Percentiles rank a stretch among this genome's conserved stretches.
These are phyloP conservation scores for Entelurus aequoreus DNA, from an alignment of 2,113 vertebrate species.

Conservation along the genomic window DNA sequence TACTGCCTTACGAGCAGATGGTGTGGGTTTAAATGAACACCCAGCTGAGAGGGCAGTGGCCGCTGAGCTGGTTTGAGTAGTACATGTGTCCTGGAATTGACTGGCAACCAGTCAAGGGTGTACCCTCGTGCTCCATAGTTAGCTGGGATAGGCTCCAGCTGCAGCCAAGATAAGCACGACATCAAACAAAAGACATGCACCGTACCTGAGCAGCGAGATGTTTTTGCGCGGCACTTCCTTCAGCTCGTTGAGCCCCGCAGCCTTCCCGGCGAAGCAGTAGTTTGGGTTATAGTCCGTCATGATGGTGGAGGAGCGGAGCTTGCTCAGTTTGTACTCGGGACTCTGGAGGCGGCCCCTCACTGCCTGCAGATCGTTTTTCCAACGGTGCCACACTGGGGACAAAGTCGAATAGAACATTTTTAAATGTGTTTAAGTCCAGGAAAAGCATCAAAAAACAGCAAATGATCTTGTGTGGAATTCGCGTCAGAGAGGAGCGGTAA, in stretches of 20 bases:
- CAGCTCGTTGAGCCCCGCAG: slow-evolving; percentile 75
- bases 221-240: slow-evolving; percentile 87
- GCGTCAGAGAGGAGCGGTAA: slow-evolving; percentile 52
- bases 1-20: too few relatives aligned
- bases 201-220: slow-evolving; percentile 85
- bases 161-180: too few relatives aligned
- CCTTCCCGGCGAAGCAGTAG: slow-evolving; percentile 86
- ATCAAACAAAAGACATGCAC: too few relatives aligned
- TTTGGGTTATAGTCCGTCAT: slow-evolving; percentile 93
- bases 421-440: not conserved
- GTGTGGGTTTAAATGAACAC: too few relatives aligned
- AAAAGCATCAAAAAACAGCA: not conserved
- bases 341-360: slow-evolving; percentile 76
- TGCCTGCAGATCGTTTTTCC: slow-evolving; percentile 78
- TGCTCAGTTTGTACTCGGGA: slow-evolving; percentile 86
- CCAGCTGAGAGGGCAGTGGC: too few relatives aligned
- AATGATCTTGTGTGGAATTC: slow-evolving; percentile 10
- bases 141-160: too few relatives aligned
- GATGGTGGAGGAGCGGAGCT: slow-evolving; percentile 84
- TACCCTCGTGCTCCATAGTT: too few relatives aligned
- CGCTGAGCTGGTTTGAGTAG: too few relatives aligned
- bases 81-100: too few relatives aligned
- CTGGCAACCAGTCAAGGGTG: not conserved
- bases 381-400: slow-evolving; percentile 80
- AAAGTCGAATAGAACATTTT: slow-evolving; percentile 13